phyloP scores from a whole-genome alignment of 1,140 invertebrate species.

The Diorhabda elongata region DNA sequence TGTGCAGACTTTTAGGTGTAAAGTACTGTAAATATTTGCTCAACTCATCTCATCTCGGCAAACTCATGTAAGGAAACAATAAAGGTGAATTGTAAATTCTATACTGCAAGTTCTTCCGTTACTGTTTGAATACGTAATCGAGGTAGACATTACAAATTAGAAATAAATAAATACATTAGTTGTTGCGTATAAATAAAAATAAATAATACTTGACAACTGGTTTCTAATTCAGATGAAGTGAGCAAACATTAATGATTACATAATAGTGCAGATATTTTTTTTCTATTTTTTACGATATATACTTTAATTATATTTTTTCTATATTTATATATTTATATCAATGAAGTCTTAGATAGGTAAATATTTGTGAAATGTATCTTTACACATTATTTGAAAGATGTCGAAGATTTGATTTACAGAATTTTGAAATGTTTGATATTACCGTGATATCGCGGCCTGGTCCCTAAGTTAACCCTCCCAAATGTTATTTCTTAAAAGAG shows the following conservation, averaged over 20 bases:
- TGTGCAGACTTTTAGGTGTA: conserved; percentile 2
- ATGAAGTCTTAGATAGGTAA: conserved; percentile 16
- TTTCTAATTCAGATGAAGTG: not conserved
- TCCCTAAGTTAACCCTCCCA: conserved; percentile 48
- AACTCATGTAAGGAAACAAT: not conserved
- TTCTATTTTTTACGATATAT: not conserved
- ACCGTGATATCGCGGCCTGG: conserved; percentile 48
- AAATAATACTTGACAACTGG: not conserved
- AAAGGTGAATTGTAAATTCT: not conserved
- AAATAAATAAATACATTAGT: not conserved
- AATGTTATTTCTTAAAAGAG: conserved; percentile 3
- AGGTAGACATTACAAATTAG: not conserved
- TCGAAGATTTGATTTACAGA: conserved; percentile 40
- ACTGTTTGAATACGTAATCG: not conserved
- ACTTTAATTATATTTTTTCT: conserved; percentile 3
- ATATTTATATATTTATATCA: conserved; percentile 5
- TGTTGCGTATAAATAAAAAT: not conserved
- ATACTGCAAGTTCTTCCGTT: not conserved
- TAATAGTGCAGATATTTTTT: conserved; percentile 4
- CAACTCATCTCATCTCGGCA: not conserved
- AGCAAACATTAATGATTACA: conserved; percentile 3
- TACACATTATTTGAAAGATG: conserved; percentile 25
- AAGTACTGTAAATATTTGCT: not conserved
- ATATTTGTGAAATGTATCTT: conserved; percentile 15
- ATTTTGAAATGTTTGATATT: conserved; percentile 47